Conservation (phyloP, 23 tunicate genomes). For the Clavelina lepadiformis region DNA sequence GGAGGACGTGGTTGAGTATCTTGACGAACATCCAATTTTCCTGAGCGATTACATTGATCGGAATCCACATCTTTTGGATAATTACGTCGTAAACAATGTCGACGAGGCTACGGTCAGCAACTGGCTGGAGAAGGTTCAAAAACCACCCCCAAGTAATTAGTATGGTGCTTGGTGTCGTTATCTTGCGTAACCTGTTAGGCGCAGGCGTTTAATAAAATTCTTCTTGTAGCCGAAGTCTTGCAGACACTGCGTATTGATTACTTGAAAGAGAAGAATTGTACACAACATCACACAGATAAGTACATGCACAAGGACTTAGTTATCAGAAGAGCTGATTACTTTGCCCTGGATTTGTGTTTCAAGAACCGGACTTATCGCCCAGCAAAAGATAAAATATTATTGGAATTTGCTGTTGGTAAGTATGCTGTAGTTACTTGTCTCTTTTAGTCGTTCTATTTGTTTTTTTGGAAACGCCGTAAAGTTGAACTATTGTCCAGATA, state of each 20-base stretch:
- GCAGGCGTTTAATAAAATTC: no score
- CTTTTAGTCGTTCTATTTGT: no score
- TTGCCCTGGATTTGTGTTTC: conserved; percentile 50
- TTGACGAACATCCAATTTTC: conserved; percentile 48
- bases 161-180: no score
- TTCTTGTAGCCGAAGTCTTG: conserved; percentile 48
- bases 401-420: conserved; percentile 69
- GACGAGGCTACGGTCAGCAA: conserved; percentile 48
- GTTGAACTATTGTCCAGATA: no score
- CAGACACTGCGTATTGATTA: conserved; percentile 59
- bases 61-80: conserved; percentile 38
- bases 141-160: conserved; percentile 33
- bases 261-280: conserved; percentile 45
- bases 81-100: conserved; percentile 46
- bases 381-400: conserved; percentile 37
- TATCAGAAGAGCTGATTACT: conserved; percentile 60
- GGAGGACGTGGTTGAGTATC: conserved; percentile 36
- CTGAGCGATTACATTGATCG: conserved; percentile 42
- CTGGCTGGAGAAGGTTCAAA: conserved; percentile 50
- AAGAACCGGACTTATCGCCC: conserved; percentile 42
- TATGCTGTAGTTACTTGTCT: not conserved
- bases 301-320: conserved; percentile 64
- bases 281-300: conserved; percentile 36
- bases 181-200: no score
- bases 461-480: no score